Evolutionary conservation across 2,888 invertebrate species (phyloP), one percentile per base, ranked within the genome.

Genomic region (Eupsilia transversa): DNA sequence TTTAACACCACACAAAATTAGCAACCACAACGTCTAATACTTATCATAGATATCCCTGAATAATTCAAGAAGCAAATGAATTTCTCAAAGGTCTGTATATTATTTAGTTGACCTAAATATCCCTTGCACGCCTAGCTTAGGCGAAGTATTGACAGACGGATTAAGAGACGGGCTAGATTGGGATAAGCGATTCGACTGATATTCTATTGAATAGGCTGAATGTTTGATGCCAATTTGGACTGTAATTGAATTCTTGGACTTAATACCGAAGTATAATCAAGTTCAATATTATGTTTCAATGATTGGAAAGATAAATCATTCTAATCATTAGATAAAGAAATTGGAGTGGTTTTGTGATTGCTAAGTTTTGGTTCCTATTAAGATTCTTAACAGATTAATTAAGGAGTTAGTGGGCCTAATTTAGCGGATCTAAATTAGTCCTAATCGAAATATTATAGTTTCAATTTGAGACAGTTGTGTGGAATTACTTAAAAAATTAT

Each of bases 41-140:
- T 41, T 59, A 52, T 63, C 41, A 30, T 46, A 59, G 35, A 49
- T 59, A 71, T 41, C 33, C 17, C 4, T 57, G 52, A 80, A 78
- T 77, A 60, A 79, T 82, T 71, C 64, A 67, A 41, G 52, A 38
- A 59, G 54, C 23, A 38, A 73, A 59, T 67, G 30, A 64, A 83
- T 72, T 64, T 56, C 41, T 64, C 52, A 56, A 71, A 80, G 57
- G 63, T 30, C 33, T 71, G 52, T 49, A 35, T 49, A 60, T 65
- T 66, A 79, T 79, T 79, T 57, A 49, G 27, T 38, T 83, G 64
- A 46, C 83, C 80, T 46, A 46, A 79, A 80, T 83, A 65, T 61
- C 43, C 35, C 20, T 59, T 59, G 59, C 59, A 38, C 54, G 56
- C 17, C 17, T n/a, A 46, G 54, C 59, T 56, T 41, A 67, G 27